These are phyloP conservation scores for Drosophila sordidula DNA, from an alignment of 2,888 invertebrate genomes.

Conservation along the genomic window DNA sequence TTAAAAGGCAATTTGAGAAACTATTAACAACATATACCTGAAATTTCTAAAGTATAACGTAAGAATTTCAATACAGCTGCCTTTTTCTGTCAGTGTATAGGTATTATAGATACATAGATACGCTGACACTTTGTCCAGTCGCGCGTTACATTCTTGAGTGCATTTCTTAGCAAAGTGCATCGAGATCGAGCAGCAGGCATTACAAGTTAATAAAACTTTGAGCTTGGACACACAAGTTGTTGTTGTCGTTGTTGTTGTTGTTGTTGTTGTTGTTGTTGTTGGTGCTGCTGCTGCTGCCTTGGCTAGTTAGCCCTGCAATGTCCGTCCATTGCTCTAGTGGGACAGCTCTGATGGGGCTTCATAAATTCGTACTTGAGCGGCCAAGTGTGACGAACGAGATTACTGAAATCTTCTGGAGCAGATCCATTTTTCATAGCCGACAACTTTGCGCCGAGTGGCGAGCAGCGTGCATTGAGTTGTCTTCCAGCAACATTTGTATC, in stretches of 20 bases:
- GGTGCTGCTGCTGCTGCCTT: conserved; percentile 2
- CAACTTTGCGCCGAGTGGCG: conserved; percentile 60
- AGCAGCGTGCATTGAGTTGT: conserved; percentile 52
- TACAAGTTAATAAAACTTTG: conserved; percentile 75
- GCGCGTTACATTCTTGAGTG: conserved; percentile 77
- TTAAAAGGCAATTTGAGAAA: too few species aligned
- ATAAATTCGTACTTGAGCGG: conserved; percentile 84
- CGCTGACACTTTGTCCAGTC: conserved; percentile 72
- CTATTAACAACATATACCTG: too few species aligned
- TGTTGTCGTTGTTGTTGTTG: conserved; percentile 3
- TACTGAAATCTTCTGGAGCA: conserved; percentile 85
- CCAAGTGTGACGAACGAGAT: conserved; percentile 85
- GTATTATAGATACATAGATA: conserved; percentile 6
- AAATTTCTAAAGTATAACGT: too few species aligned
- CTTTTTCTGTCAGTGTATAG: conserved; percentile 7
- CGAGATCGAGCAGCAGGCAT: conserved; percentile 59
- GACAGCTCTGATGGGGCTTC: conserved; percentile 64
- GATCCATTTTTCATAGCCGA: conserved; percentile 83
- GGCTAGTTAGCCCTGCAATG: conserved; percentile 15
- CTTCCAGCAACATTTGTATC: conserved; percentile 40
- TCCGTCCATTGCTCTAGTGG: conserved; percentile 41
- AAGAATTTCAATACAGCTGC: too few species aligned
- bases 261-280: background rate
- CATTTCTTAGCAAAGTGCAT: conserved; percentile 52
- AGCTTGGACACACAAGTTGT: conserved; percentile 26